Conservation (phyloP, 2,888 invertebrate species). For the Caenorhabditis doughertyi region DNA sequence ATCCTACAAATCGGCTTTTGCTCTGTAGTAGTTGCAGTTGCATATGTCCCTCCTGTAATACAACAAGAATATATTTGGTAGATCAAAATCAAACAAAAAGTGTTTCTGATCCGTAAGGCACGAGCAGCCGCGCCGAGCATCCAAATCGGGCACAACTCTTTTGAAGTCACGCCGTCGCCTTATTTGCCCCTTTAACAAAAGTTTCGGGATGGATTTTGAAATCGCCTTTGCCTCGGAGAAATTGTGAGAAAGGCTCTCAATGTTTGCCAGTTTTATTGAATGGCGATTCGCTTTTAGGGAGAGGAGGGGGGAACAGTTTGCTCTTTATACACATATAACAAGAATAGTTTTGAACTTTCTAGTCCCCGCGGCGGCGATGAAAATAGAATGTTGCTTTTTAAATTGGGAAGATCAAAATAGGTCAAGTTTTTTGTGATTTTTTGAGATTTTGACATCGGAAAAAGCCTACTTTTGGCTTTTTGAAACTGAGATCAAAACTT, state of each 20-base stretch:
- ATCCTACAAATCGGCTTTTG: constrained; percentile 73
- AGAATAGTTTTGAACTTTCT: constrained; percentile 23
- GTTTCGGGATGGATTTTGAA: constrained; percentile 35
- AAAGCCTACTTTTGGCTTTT: no score
- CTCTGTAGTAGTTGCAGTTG: constrained; percentile 25
- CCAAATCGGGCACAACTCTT: constrained; percentile 40
- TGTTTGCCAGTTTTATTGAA: constrained; percentile 39
- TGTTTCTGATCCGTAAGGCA: constrained; percentile 8
- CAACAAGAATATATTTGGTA: neutral
- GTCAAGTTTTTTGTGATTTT: no score
- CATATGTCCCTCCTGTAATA: constrained; percentile 64
- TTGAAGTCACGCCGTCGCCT: constrained; percentile 18
- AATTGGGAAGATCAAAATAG: no score
- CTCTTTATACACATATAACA: constrained; percentile 5
- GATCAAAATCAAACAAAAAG: constrained; percentile 12
- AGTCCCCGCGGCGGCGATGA: neutral
- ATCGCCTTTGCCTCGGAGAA: neutral
- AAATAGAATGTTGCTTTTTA: no score
- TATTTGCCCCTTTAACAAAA: constrained; percentile 38
- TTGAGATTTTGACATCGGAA: no score
- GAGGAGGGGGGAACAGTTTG: constrained; percentile 41
- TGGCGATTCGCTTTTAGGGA: constrained; percentile 24
- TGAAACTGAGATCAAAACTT: no score
- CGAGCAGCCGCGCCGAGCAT: constrained; percentile 21
- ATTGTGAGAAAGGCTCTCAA: constrained; percentile 24